Evolutionary conservation across 2,113 vertebrate genomes (phyloP).

Genomic region (Varanus komodoensis): DNA sequence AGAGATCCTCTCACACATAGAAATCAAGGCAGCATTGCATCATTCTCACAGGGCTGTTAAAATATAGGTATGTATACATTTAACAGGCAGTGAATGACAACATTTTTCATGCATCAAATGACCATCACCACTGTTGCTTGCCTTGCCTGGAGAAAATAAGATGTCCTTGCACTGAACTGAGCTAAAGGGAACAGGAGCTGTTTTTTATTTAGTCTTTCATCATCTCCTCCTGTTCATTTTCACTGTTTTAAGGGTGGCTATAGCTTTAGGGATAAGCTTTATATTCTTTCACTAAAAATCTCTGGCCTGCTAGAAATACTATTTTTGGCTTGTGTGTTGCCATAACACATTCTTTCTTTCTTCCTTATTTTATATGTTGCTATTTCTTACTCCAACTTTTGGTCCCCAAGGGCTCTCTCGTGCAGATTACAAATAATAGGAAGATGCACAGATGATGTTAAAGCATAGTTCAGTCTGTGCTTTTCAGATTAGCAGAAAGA

Average conservation of each 20-base stretch:
- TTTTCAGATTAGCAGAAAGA: too few relatives aligned
- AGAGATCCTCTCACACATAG: conserved; percentile 1
- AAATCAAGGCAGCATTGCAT: not conserved
- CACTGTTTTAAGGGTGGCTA: not conserved
- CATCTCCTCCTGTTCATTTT: not conserved
- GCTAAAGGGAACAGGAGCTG: not conserved
- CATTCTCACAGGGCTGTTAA: not conserved
- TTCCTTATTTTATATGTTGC: too few relatives aligned
- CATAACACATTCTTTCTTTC: not conserved
- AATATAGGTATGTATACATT: not conserved
- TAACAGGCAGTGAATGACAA: conserved; percentile 10
- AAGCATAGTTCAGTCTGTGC: too few relatives aligned
- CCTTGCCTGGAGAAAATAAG: not conserved
- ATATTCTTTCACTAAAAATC: not conserved
- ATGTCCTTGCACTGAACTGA: conserved; percentile 12
- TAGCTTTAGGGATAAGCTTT: not conserved
- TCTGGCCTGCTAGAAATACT: not conserved
- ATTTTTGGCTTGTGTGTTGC: not conserved
- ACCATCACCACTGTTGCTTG: not conserved
- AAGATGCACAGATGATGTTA: too few relatives aligned
- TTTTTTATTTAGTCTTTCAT: not conserved
- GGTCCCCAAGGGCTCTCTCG: too few relatives aligned
- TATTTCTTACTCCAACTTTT: too few relatives aligned
- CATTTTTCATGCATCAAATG: not conserved
- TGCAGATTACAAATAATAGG: too few relatives aligned